Percentiles rank a stretch among this genome's conserved stretches.
These are phyloP conservation scores for Drosophila ohnishii DNA, from an alignment of 1,140 invertebrate species.

Conservation along the genomic window DNA sequence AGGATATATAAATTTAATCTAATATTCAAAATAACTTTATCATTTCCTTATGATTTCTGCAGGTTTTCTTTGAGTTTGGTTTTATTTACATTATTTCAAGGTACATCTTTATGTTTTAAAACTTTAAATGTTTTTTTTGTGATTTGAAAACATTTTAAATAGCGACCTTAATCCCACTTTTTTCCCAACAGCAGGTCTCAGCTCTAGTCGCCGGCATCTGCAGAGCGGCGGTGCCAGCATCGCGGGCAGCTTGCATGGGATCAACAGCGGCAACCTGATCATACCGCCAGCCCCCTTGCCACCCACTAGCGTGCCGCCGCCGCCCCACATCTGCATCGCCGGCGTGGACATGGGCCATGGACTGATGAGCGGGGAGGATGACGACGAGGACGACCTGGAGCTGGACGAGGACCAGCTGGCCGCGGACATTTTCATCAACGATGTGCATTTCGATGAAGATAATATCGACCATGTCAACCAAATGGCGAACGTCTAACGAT, in stretches of 20 bases:
- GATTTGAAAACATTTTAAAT: not conserved
- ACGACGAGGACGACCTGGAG: slow-evolving; percentile 77
- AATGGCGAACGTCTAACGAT: slow-evolving; percentile 82
- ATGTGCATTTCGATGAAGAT: slow-evolving; percentile 81
- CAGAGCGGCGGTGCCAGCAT: slow-evolving; percentile 81
- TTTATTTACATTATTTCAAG: slow-evolving; percentile 40
- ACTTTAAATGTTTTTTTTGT: not conserved
- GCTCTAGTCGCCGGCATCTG: slow-evolving; percentile 82
- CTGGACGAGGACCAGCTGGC: slow-evolving; percentile 70
- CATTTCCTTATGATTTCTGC: slow-evolving; percentile 5
- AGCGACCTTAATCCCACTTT: not conserved
- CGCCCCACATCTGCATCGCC: slow-evolving; percentile 81
- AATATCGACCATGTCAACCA: slow-evolving; percentile 79
- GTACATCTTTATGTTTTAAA: slow-evolving; percentile 28
- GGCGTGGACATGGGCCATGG: slow-evolving; percentile 69
- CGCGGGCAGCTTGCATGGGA: slow-evolving; percentile 81
- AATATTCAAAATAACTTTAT: not conserved
- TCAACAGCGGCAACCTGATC: slow-evolving; percentile 78
- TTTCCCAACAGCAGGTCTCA: slow-evolving; percentile 63
- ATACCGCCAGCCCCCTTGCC: slow-evolving; percentile 81
- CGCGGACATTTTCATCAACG: slow-evolving; percentile 80
- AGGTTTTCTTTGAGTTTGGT: slow-evolving; percentile 70
- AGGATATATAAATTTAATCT: not conserved
- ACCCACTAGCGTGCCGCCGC: slow-evolving; percentile 79
- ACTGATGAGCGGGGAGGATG: slow-evolving; percentile 72